phyloP scores from a whole-genome alignment of 2,113 vertebrate species.

The Campylomormyrus tamandua region DNA sequence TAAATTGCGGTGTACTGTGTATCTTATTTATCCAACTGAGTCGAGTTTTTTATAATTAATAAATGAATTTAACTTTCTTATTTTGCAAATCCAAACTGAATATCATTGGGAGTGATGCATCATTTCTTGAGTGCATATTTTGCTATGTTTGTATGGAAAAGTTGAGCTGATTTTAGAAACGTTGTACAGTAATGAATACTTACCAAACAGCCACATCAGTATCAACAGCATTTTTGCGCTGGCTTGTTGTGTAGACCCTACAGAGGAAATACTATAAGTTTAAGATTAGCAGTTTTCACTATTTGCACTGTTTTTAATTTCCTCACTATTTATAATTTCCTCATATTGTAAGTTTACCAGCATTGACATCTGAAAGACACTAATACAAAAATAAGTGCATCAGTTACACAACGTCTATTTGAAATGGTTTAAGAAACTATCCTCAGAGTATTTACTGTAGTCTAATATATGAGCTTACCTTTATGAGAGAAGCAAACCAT shows the following conservation, averaged over 20 bases:
- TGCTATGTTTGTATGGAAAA: neutral
- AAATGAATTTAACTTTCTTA: neutral
- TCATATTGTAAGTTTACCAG: neutral
- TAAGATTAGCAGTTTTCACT: neutral
- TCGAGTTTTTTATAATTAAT: neutral
- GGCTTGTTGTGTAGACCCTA: neutral
- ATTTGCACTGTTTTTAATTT: neutral
- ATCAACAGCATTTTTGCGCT: neutral
- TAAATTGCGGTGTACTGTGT: neutral
- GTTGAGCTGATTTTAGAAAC: neutral
- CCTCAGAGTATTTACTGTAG: neutral
- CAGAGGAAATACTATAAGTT: neutral
- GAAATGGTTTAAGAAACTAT: neutral
- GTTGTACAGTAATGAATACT: neutral
- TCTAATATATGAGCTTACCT: neutral
- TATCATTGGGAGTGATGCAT: neutral
- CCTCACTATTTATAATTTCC: neutral
- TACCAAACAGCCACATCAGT: slow-evolving; percentile 1
- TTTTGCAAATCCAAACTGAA: neutral
- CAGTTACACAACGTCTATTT: neutral
- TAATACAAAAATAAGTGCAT: neutral
- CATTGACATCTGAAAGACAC: neutral
- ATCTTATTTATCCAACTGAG: neutral
- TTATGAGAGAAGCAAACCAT: neutral
- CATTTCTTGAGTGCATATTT: neutral